These are phyloP conservation scores for Platypus cylindrus DNA, from an alignment of 2,888 invertebrate species.

Conservation along the genomic window DNA sequence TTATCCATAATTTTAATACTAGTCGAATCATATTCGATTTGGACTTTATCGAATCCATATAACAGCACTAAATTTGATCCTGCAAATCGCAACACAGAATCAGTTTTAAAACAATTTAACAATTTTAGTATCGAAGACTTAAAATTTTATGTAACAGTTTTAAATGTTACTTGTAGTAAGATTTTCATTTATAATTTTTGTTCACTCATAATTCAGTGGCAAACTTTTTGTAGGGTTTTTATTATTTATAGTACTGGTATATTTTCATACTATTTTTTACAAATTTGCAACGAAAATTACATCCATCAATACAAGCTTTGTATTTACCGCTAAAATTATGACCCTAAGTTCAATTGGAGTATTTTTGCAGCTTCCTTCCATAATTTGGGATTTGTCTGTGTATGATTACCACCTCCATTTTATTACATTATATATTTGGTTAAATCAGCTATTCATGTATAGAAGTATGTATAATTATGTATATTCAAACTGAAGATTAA, in stretches of 20 bases:
- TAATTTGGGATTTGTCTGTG: conserved; percentile 46
- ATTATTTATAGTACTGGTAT: too few relatives aligned
- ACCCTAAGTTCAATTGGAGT: conserved; percentile 47
- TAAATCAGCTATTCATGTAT: conserved; percentile 51
- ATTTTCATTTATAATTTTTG: too few relatives aligned
- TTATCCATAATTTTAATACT: conserved; percentile 63
- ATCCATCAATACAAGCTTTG: too few relatives aligned
- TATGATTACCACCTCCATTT: conserved; percentile 42
- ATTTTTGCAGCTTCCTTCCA: conserved; percentile 46
- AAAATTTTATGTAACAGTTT: conserved; percentile 27
- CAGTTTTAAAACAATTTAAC: conserved; percentile 19
- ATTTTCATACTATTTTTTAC: too few relatives aligned
- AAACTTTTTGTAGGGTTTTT: too few relatives aligned
- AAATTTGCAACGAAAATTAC: too few relatives aligned
- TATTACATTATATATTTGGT: conserved; percentile 50
- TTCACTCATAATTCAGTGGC: too few relatives aligned
- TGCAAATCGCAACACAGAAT: conserved; percentile 18
- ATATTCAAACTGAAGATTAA: background rate
- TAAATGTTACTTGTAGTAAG: conserved; percentile 25
- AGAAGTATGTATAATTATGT: conserved; percentile 41
- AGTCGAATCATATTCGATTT: conserved; percentile 68
- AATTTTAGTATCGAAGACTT: conserved; percentile 26
- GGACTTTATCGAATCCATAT: conserved; percentile 33
- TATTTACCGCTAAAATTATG: conserved; percentile 48
- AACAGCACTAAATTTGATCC: conserved; percentile 8